Evolutionary conservation across 2,797 vertebrate genomes (phyloP).

Genomic region (Sebastes oblongus): DNA sequence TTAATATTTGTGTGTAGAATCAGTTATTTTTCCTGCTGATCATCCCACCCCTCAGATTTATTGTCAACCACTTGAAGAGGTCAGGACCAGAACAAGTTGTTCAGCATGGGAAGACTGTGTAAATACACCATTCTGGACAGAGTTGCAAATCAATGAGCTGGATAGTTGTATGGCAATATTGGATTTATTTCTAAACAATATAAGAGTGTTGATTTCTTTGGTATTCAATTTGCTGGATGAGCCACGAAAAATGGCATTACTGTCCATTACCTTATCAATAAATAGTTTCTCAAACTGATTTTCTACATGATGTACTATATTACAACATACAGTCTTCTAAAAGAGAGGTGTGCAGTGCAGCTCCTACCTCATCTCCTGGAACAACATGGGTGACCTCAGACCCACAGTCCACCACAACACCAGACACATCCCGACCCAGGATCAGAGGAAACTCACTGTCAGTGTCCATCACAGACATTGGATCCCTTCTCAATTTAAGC

Average conservation of each 20-base stretch:
- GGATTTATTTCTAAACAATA: neutral
- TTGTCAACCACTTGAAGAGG: neutral
- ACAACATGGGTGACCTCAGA: slow-evolving; percentile 87
- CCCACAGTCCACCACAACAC: slow-evolving; percentile 92
- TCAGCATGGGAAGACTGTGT: neutral
- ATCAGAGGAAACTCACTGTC: slow-evolving; percentile 88
- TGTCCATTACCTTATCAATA: neutral
- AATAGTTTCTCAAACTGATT: neutral
- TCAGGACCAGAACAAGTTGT: neutral
- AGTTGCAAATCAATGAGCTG: neutral
- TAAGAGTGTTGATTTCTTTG: neutral
- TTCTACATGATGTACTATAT: neutral
- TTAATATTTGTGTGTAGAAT: neutral
- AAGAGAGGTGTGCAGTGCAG: neutral
- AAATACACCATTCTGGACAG: neutral
- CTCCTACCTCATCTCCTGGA: slow-evolving; percentile 89
- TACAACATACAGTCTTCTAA: neutral
- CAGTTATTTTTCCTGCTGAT: neutral
- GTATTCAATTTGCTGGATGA: neutral
- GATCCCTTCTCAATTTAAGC: slow-evolving; percentile 87
- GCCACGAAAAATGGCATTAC: neutral
- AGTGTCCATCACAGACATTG: slow-evolving; percentile 73
- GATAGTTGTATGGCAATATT: neutral
- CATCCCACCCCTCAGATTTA: neutral
- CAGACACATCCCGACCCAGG: slow-evolving; percentile 91